Base-by-base conservation (phyloP, 2,888 invertebrate species). In the Argynnis bischoffii region DNA sequence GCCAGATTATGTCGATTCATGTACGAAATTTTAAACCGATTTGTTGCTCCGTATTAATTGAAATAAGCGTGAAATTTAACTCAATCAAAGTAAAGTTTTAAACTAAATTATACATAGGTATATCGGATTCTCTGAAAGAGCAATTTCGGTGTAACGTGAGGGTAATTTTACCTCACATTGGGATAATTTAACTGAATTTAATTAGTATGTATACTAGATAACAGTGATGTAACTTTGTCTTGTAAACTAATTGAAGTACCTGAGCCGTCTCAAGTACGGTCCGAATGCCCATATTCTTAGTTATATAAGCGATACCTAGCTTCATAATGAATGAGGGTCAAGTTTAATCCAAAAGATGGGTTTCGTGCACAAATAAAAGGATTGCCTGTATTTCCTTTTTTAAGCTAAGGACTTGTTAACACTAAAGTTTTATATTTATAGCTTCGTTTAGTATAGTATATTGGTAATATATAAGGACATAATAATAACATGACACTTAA, bases 231-330 rank as follows among this genome's bases (percentile, higher is more conserved):
- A 63, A 56, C 51, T 56, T 47, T 53, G 63, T 54, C 56, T 67
- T 67, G 48, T 54, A 67, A 67, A 67, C 31, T 67, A 57, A 63
- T 67, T 63, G 57, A 57, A 63, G 63, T 57, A 46, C 53, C 56
- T 63, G 53, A 56, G 18, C 18, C 21, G 53, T 57, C 53, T 63
- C 63, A 63, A 67, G 67, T 67, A 53, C 56, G 67, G 67, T 67
- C 67, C 46, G 18, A 63, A 35, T 31, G 35, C n/a, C 57, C 57
- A n/a, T 57, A 47, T 47, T 57, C 21, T 11, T 57, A 1, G 57
- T 26, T 47, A 47, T 47, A 26, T 26, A 41, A 41, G 21, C 47
- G 47, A 26, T 47, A 21, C 15, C 47, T 15, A 15, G 46, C 46
- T 26, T 47, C 48, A 48, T 57, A n/a, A 48, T 57, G 47, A 48